Evolutionary conservation across 1,140 invertebrate genomes (phyloP), one percentile per base, ranked within the genome.

Genomic region (Drosophila pseudoananassae): DNA sequence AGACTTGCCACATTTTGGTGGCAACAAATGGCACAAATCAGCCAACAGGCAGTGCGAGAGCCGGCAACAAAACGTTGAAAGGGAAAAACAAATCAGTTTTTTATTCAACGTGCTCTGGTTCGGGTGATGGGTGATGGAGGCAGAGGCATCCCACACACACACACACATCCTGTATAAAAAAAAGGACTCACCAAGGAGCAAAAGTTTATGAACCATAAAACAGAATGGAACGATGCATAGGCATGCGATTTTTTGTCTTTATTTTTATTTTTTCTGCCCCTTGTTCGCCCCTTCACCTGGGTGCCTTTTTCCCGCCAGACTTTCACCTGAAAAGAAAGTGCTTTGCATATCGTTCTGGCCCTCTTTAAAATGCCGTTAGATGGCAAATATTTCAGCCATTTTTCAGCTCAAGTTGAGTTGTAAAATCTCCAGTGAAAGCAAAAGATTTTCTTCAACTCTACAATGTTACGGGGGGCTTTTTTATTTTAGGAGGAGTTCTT

Each of bases 161-260:
- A 36, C 10, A 36, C 10, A 33, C 10, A 10, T 10, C 1, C 3
- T 33, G 10, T 33, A 57, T 56, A 74, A 75, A 56, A 74, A 72
- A 74, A 75, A 54, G 49, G 63, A 76, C 72, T 76, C 61, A 59
- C 72, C 61, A 20, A 76, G 61, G 64, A 69, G 66, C 63, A n/a
- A 69, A 76, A 76, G 73, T 76, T 76, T 76, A 76, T 76, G 73
- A 76, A 76, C 73, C 73, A 76, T 76, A 76, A 76, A 76, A 76
- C 72, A 76, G 73, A 66, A 49, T 76, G 71, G 61, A 68, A 76
- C 55, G 72, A 68, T 76, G 73, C 72, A 76, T 68, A 76, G 72
- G 72, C 63, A 76, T 76, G 73, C 72, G 72, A 63, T 69, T 79
- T 77, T 73, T 46, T 14, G 27, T 50, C 36, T 14, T 17, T 23